phyloP scores from a whole-genome alignment of 92 coral and sea anemone species.

The Umimayanthus chanpuru region DNA sequence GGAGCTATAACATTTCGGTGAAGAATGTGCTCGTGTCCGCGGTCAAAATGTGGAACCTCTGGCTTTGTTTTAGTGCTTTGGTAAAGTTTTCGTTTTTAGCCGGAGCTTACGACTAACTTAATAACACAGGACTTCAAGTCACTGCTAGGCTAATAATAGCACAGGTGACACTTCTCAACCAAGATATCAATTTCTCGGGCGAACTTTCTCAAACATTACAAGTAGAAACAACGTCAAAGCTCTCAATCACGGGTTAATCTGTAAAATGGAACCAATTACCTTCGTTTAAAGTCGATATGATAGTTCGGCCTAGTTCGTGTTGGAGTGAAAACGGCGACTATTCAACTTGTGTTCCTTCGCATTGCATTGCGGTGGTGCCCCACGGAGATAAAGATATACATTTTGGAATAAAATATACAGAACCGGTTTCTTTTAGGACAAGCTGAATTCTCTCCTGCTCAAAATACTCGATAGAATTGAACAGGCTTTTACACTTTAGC shows the following conservation, averaged over 20 bases:
- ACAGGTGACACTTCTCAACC: constrained; percentile 12
- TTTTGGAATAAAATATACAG: background rate
- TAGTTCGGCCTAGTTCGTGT: no score
- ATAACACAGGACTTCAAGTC: constrained; percentile 28
- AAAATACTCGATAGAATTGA: background rate
- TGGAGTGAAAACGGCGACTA: background rate
- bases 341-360: background rate
- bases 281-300: background rate
- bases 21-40: background rate
- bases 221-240: constrained; percentile 3
- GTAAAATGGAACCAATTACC: background rate
- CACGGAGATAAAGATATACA: constrained; percentile 25
- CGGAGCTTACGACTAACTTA: constrained; percentile 8
- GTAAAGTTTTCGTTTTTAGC: constrained; percentile 22
- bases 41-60: background rate
- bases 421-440: background rate
- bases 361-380: constrained; percentile 10
- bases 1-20: background rate
- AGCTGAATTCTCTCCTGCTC: background rate
- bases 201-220: background rate
- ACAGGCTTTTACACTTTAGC: background rate
- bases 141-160: constrained; percentile 17
- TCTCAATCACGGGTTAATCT: constrained; percentile 3
- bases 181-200: constrained; percentile 20
- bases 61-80: background rate